These are phyloP conservation scores for Himalopsyche japonica DNA, from an alignment of 2,888 invertebrate species.

Conservation along the genomic window DNA sequence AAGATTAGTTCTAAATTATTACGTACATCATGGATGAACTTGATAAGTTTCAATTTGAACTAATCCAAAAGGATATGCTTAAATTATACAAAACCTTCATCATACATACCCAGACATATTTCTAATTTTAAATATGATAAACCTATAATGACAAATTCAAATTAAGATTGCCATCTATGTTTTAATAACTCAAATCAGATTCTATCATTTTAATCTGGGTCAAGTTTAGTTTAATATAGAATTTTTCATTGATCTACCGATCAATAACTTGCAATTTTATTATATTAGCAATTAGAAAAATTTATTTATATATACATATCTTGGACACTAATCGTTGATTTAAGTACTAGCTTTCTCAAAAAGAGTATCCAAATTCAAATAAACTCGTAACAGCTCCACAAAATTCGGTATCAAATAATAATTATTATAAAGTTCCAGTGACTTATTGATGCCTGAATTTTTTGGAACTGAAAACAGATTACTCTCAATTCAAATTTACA, in stretches of 20 bases:
- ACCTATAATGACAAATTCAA: too few relatives aligned
- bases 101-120: too few relatives aligned
- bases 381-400: background rate
- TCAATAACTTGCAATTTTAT: too few relatives aligned
- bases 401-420: background rate
- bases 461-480: background rate
- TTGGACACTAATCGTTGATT: background rate
- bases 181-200: too few relatives aligned
- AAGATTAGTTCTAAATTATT: background rate
- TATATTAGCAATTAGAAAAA: too few relatives aligned
- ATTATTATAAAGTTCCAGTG: background rate
- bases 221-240: too few relatives aligned
- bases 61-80: background rate
- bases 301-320: background rate
- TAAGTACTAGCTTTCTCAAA: background rate
- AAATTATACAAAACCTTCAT: too few relatives aligned
- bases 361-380: background rate
- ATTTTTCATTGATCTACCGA: too few relatives aligned
- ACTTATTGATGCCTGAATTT: background rate
- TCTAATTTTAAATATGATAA: too few relatives aligned
- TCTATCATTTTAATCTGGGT: too few relatives aligned
- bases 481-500: background rate
- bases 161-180: too few relatives aligned
- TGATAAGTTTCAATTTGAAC: background rate
- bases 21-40: background rate